These are phyloP conservation scores for Phaenicophaeus curvirostris DNA, from an alignment of 2,797 vertebrate species.

Conservation along the genomic window DNA sequence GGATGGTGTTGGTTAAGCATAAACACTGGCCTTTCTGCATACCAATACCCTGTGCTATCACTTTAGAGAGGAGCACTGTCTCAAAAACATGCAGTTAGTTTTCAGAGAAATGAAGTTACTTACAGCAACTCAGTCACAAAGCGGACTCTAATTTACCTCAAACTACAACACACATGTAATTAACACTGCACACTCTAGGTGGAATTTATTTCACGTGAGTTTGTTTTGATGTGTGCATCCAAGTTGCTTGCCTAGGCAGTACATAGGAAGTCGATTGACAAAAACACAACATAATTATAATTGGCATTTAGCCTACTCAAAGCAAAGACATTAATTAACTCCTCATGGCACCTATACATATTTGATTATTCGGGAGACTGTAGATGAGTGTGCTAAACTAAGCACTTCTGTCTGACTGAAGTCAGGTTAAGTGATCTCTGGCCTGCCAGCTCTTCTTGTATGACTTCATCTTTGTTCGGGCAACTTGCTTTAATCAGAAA, in stretches of 20 bases:
- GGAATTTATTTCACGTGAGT: neutral
- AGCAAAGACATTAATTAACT: neutral
- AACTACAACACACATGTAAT: neutral
- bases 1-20: too few species aligned
- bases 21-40: too few species aligned
- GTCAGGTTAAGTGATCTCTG: neutral
- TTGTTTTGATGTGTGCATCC: neutral
- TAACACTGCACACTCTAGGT: neutral
- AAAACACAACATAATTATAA: neutral
- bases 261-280: neutral
- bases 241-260: neutral
- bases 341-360: neutral
- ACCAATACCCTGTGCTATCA: too few species aligned
- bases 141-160: too few species aligned
- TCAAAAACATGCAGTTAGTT: too few species aligned
- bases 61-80: too few species aligned
- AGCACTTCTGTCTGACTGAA: neutral
- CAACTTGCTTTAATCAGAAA: too few species aligned
- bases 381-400: neutral
- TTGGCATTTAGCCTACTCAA: neutral
- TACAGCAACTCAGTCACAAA: too few species aligned
- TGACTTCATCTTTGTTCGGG: neutral
- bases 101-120: too few species aligned
- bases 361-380: neutral
- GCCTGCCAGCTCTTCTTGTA: neutral